Base-by-base conservation (phyloP, 1,140 invertebrate genomes). In the Palaemon carinicauda region DNA sequence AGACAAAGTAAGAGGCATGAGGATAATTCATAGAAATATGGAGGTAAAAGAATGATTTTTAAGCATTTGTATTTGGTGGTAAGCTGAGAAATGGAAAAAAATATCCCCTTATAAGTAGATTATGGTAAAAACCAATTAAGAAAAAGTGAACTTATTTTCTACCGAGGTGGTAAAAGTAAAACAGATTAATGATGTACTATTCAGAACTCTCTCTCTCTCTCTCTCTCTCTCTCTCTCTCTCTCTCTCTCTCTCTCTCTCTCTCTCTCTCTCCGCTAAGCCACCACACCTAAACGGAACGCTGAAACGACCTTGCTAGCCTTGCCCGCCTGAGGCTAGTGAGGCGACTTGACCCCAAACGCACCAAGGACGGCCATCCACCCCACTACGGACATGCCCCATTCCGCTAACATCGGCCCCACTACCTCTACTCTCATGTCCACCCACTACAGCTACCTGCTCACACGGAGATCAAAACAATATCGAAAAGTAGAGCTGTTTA, bases 301-400 rank as follows among this genome's bases (percentile, higher is more conserved):
- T 41, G 7, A 41, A 41, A 75, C 56, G 79, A 69, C 79, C 56
- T 80, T 69, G 54, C 79, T 80, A 31, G 60, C 80, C 80, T 81
- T 19, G 60, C 60, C 56, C 65, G 60, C 80, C 60, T 24, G 27
- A 60, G 79, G 80, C 31, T 52, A 50, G 19, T 71, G 80, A 71
- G 80, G 60, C 29, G 80, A 52, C 80, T 71, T 71, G 80, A 71
- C 56, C 78, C 79, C 60, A 15, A 41, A 41, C 65, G 29, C 31
- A 29, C 51, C 80, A 81, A 81, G 80, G 80, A 81, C 80, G 80
- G 80, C n/a, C 80, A 50, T 27, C 60, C 60, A 81, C 80, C 80
- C 79, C 80, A 50, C 60, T 50, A 41, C 19, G 54, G 54, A 27
- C 79, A 17, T 56, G 24, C 52, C 79, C 54, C 21, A 1, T 21